Conservation (phyloP, 2,888 invertebrate genomes). For the Watsonalla binaria region DNA sequence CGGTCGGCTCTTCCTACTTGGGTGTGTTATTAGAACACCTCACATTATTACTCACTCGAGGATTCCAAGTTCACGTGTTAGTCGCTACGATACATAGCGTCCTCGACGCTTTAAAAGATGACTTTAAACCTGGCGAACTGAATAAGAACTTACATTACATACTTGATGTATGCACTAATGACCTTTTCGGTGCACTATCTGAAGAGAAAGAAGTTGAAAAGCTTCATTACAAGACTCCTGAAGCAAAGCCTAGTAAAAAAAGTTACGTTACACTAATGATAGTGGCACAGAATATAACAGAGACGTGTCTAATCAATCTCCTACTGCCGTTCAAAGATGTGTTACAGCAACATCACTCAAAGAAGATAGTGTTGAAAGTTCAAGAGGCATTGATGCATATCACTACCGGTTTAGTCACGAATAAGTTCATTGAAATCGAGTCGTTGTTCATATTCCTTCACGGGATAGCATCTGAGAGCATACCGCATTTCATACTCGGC, state of each 20-base stretch:
- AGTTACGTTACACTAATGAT: conserved; percentile 92
- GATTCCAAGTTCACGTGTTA: conserved; percentile 96
- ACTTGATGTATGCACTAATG: conserved; percentile 89
- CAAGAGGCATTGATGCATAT: conserved; percentile 89
- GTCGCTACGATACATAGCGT: conserved; percentile 93
- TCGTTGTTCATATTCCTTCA: conserved; percentile 89
- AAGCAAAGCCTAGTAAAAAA: conserved; percentile 90
- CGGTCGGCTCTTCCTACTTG: conserved; percentile 90
- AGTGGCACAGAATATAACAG: conserved; percentile 87
- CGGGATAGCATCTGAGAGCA: conserved; percentile 88
- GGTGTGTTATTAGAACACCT: conserved; percentile 88
- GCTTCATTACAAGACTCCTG: conserved; percentile 87
- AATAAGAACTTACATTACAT: conserved; percentile 87
- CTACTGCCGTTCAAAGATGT: conserved; percentile 90
- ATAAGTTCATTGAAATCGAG: conserved; percentile 85
- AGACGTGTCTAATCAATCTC: conserved; percentile 85
- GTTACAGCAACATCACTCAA: conserved; percentile 86
- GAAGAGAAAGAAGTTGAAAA: conserved; percentile 96
- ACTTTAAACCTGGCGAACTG: conserved; percentile 87
- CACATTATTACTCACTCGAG: conserved; percentile 87
- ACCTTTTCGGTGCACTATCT: conserved; percentile 91
- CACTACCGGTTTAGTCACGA: conserved; percentile 89
- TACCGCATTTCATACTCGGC: conserved; percentile 82
- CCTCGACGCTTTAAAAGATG: conserved; percentile 83
- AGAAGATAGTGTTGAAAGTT: conserved; percentile 87